Evolutionary conservation across 1,140 invertebrate genomes (phyloP).

Genomic region (Drosophila funebris): DNA sequence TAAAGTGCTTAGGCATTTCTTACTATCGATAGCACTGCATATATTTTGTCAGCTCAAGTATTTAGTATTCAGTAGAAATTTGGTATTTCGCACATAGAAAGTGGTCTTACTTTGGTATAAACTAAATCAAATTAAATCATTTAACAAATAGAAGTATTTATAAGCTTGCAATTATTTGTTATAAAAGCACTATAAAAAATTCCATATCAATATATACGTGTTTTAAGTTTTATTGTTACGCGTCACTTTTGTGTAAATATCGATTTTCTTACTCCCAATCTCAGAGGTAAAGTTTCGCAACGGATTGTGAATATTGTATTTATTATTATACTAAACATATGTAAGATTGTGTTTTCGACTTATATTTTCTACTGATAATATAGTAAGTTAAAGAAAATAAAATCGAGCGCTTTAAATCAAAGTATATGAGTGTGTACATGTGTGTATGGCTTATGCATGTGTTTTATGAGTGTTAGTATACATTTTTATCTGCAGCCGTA

Average conservation of each 20-base stretch:
- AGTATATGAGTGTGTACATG: not conserved
- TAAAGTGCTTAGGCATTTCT: not conserved
- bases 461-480: not conserved
- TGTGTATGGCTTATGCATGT: not conserved
- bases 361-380: not conserved
- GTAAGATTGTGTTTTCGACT: not conserved
- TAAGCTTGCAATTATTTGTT: not conserved
- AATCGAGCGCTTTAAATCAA: not conserved
- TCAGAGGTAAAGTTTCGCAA: conserved; percentile 1
- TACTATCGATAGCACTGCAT: not conserved
- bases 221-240: not conserved
- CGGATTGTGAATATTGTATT: not conserved
- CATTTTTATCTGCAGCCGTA: not conserved
- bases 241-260: not conserved
- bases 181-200: not conserved
- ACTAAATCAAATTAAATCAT: not conserved
- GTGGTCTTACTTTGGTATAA: not conserved
- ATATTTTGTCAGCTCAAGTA: not conserved
- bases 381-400: not conserved
- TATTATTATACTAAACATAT: conserved; percentile 4
- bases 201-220: not conserved
- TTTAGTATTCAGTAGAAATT: not conserved
- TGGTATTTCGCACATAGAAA: not conserved
- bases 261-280: conserved; percentile 10
- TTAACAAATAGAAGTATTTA: not conserved